Percentiles rank a stretch among this genome's conserved stretches.
phyloP scores from a whole-genome alignment of 2,888 invertebrate genomes.

The Arrhopalites spinosus region DNA sequence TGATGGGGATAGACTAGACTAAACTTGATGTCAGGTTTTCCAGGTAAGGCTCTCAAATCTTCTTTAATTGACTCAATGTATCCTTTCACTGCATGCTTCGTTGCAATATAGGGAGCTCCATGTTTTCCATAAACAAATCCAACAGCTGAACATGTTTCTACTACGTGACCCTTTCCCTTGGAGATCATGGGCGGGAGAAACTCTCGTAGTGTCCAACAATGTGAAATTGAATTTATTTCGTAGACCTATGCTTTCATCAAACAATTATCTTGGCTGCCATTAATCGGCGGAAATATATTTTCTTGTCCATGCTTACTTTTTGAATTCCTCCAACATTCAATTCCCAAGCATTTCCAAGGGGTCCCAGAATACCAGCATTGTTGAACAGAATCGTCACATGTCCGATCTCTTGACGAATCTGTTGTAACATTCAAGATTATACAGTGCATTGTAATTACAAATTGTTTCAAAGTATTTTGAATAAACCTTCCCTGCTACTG shows the following conservation, averaged over 20 bases:
- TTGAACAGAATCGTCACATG: slow-evolving; percentile 2
- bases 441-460: too few relatives aligned
- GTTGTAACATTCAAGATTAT: too few relatives aligned
- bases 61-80: slow-evolving; percentile 3
- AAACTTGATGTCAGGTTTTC: background rate
- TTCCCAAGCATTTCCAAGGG: slow-evolving; percentile 1
- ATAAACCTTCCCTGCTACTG: background rate
- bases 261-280: too few relatives aligned
- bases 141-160: background rate
- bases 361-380: slow-evolving; percentile 16
- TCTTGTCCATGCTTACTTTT: too few relatives aligned
- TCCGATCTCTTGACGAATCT: background rate
- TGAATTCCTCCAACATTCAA: too few relatives aligned
- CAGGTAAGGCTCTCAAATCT: background rate
- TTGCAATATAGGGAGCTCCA: background rate
- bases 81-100: slow-evolving; percentile 2
- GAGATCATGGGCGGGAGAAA: slow-evolving; percentile 5
- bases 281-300: too few relatives aligned
- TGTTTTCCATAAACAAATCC: background rate
- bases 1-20: background rate
- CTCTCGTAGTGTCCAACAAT: background rate
- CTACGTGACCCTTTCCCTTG: background rate
- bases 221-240: background rate
- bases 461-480: too few relatives aligned
- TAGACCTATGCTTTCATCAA: too few relatives aligned